phyloP scores from a whole-genome alignment of 2,888 invertebrate species.

The Euzophera pinguis region DNA sequence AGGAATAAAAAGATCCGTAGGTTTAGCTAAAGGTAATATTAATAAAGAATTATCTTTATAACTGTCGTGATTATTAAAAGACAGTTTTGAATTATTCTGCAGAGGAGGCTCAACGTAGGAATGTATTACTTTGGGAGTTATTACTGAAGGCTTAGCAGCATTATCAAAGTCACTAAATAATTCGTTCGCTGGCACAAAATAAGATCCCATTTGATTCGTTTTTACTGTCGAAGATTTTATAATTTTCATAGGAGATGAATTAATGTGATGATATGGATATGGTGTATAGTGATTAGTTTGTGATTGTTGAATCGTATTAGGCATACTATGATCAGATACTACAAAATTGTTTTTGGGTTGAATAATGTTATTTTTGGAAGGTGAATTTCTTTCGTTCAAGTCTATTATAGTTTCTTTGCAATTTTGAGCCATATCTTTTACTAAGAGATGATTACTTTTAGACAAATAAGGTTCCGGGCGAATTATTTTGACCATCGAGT shows the following conservation, averaged over 20 bases:
- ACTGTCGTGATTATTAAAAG: neutral
- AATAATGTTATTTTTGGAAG: slow-evolving; percentile 25
- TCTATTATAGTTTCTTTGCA: neutral
- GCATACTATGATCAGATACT: slow-evolving; percentile 32
- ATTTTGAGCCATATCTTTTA: slow-evolving; percentile 6
- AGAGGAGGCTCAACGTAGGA: neutral
- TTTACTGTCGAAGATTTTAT: neutral
- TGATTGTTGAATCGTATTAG: slow-evolving; percentile 27
- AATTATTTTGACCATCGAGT: slow-evolving; percentile 41
- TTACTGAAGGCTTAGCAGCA: neutral
- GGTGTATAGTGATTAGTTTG: neutral
- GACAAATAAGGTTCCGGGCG: slow-evolving; percentile 34
- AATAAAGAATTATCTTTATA: neutral
- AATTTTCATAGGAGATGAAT: neutral
- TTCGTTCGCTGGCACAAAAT: slow-evolving; percentile 10
- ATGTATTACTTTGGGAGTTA: neutral
- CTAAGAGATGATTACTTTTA: slow-evolving; percentile 16
- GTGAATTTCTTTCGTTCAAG: slow-evolving; percentile 11
- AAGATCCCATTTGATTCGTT: slow-evolving; percentile 2
- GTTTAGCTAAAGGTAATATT: neutral
- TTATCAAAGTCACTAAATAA: slow-evolving; percentile 1
- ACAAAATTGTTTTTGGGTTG: slow-evolving; percentile 23
- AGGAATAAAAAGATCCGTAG: slow-evolving; percentile 17
- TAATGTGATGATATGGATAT: neutral
- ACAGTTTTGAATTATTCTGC: neutral